These are phyloP conservation scores for Phalacrocorax carbo DNA, from an alignment of 2,113 vertebrate species.

Conservation along the genomic window DNA sequence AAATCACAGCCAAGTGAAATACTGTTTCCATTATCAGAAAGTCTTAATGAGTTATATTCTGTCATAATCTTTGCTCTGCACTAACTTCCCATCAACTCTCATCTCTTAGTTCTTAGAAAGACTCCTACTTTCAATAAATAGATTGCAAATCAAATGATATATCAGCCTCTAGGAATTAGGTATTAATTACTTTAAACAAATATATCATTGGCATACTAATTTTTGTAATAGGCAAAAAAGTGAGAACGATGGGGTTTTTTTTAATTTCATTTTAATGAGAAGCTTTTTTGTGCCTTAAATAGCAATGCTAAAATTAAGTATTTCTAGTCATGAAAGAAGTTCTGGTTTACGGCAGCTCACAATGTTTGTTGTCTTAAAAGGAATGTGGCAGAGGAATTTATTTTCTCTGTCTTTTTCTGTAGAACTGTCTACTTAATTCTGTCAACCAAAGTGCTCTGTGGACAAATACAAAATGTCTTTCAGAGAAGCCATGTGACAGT, in stretches of 20 bases:
- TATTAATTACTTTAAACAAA: not conserved
- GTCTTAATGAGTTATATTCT: not conserved
- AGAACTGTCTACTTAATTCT: not conserved
- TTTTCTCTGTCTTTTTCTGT: not conserved
- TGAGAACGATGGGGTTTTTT: no score
- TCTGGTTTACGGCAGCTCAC: not conserved
- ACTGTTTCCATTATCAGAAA: not conserved
- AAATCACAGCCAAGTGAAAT: not conserved
- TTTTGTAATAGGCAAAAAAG: not conserved
- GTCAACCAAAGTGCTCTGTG: not conserved
- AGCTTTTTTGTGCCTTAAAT: not conserved
- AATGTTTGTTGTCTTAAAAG: not conserved
- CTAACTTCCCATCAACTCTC: not conserved
- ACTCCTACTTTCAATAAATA: not conserved
- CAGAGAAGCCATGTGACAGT: not conserved
- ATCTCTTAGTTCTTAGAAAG: not conserved
- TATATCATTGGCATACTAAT: not conserved
- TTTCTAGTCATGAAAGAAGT: not conserved
- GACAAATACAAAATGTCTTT: constrained; percentile 7
- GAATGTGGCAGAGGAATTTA: not conserved
- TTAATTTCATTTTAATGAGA: not conserved
- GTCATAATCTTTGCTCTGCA: not conserved
- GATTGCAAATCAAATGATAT: not conserved
- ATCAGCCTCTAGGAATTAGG: not conserved
- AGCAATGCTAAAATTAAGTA: not conserved